phyloP scores from a whole-genome alignment of 2,797 vertebrate genomes.

The Chromis chromis region DNA sequence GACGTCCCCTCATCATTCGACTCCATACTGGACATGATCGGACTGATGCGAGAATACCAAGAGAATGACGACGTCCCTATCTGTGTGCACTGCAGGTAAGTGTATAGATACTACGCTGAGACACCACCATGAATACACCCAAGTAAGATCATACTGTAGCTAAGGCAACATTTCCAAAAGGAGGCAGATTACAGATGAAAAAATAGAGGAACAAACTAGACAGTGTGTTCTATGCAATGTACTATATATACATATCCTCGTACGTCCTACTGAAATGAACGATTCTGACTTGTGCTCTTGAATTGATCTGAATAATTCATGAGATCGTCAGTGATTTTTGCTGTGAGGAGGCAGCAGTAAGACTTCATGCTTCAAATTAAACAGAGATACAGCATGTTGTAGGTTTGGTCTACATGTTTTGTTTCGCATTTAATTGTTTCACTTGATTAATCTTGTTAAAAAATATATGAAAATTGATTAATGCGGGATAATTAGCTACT shows the following conservation, averaged over 20 bases:
- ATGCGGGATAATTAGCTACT: not conserved
- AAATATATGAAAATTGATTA: not conserved
- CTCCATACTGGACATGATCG: conserved; percentile 99
- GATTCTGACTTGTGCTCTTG: not conserved
- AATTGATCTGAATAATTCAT: not conserved
- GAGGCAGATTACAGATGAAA: not conserved
- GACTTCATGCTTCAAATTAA: too few species aligned
- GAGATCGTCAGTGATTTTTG: not conserved
- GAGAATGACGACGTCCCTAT: conserved; percentile 95
- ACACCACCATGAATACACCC: not conserved
- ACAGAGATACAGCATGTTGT: not conserved
- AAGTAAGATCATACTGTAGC: not conserved
- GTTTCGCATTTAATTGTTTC: conserved; percentile 2
- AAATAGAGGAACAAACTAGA: not conserved
- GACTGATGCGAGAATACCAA: conserved; percentile 95
- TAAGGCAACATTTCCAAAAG: not conserved
- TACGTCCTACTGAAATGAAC: not conserved
- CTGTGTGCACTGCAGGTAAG: conserved; percentile 81
- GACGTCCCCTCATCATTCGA: conserved; percentile 98
- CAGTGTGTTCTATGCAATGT: not conserved
- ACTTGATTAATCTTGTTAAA: not conserved
- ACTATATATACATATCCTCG: not conserved
- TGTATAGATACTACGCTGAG: not conserved
- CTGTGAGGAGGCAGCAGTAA: too few species aligned
- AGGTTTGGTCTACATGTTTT: not conserved